These are phyloP conservation scores for Lypha dubia DNA, from an alignment of 2,888 invertebrate species.

Conservation along the genomic window DNA sequence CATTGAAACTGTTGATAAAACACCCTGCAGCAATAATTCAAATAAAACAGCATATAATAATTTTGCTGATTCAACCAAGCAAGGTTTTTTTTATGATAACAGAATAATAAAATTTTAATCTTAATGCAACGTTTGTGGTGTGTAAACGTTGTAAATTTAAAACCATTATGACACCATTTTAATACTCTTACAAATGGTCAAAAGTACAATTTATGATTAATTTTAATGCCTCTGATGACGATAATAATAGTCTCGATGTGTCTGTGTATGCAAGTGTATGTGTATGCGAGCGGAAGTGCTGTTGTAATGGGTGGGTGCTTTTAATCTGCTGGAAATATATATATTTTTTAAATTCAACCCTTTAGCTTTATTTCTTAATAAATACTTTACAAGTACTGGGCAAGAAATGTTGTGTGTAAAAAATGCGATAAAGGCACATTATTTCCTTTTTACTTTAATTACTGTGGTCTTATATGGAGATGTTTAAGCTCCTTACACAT, in stretches of 20 bases:
- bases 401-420: conserved; percentile 7
- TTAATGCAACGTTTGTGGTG: background rate
- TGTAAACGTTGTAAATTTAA: background rate
- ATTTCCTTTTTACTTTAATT: background rate
- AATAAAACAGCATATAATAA: too few species aligned
- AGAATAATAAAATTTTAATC: background rate
- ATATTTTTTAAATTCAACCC: background rate
- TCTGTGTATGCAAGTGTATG: background rate
- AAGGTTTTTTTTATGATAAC: background rate
- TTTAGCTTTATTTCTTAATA: background rate
- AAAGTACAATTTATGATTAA: conserved; percentile 32
- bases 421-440: background rate
- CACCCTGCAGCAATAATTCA: background rate
- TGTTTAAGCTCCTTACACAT: background rate
- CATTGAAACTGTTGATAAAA: background rate
- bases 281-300: too few species aligned
- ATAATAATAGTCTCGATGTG: background rate
- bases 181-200: conserved; percentile 1
- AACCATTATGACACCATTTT: background rate
- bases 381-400: background rate
- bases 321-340: background rate
- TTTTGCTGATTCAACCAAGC: background rate
- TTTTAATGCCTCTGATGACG: background rate
- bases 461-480: background rate
- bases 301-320: background rate